These are phyloP conservation scores for Columbina picui DNA, from an alignment of 2,113 vertebrate genomes.

Conservation along the genomic window DNA sequence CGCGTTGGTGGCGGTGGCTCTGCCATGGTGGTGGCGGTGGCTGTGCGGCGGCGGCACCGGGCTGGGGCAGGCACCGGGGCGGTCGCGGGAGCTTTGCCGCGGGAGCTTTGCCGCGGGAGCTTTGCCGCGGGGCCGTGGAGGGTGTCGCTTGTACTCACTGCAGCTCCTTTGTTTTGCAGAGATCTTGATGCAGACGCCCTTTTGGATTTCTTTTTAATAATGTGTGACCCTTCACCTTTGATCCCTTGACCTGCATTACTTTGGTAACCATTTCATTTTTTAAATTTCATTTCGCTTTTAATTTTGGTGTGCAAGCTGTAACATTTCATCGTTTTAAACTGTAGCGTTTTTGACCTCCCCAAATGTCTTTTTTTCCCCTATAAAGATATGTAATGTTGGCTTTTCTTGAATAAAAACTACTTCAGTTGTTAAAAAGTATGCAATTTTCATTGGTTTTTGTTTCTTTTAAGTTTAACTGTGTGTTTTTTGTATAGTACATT, in stretches of 20 bases:
- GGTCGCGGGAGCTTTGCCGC: too few species aligned
- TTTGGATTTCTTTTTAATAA: slow-evolving; percentile 98
- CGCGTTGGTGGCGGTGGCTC: too few species aligned
- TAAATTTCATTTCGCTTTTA: slow-evolving; percentile 89
- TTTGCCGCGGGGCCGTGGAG: too few species aligned
- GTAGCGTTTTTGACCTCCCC: slow-evolving; percentile 73
- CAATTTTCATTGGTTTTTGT: slow-evolving; percentile 61
- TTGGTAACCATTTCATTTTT: slow-evolving; percentile 99
- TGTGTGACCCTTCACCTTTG: slow-evolving; percentile 98
- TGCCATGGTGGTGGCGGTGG: too few species aligned
- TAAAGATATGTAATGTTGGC: slow-evolving; percentile 71
- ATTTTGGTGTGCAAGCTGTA: slow-evolving; percentile 85
- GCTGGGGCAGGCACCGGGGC: too few species aligned
- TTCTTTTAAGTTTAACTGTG: slow-evolving; percentile 73
- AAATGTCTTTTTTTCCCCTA: slow-evolving; percentile 61
- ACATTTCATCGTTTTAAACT: slow-evolving; percentile 81
- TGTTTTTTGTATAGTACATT: slow-evolving; percentile 52
- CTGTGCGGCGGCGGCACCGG: too few species aligned
- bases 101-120: too few species aligned
- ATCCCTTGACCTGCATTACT: slow-evolving; percentile 98
- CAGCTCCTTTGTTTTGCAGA: slow-evolving; percentile 98
- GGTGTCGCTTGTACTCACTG: slow-evolving; percentile 82
- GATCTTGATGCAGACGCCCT: slow-evolving; percentile 93
- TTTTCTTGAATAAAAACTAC: slow-evolving; percentile 79
- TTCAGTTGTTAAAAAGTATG: slow-evolving; percentile 65